phyloP scores from a whole-genome alignment of 2,113 vertebrate genomes.

The Brachypodius melanocephalos region DNA sequence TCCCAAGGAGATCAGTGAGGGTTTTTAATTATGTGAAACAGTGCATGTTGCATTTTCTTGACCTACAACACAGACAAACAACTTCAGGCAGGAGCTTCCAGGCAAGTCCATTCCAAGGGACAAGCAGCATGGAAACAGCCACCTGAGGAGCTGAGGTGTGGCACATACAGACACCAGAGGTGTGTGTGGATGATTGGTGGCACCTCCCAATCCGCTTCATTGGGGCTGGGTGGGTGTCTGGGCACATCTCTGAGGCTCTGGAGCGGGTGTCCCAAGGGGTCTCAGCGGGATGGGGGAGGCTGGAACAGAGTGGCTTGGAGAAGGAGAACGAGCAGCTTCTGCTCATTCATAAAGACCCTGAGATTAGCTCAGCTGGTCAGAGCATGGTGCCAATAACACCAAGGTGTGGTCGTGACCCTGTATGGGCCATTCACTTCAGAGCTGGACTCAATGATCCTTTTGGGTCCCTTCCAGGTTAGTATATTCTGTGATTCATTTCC shows the following conservation, averaged over 20 bases:
- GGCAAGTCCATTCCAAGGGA: not conserved
- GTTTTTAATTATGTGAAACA: not conserved
- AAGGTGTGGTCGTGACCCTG: not conserved
- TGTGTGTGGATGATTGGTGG: not conserved
- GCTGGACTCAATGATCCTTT: rapidly evolving
- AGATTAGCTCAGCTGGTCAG: not conserved
- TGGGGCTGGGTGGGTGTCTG: not conserved
- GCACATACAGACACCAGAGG: not conserved
- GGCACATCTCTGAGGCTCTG: not conserved
- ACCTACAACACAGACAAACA: not conserved
- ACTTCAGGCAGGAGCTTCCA: not conserved
- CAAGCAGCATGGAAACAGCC: not conserved
- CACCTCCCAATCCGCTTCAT: not conserved
- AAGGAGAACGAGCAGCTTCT: not conserved
- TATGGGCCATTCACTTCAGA: not conserved
- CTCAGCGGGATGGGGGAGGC: rapidly evolving
- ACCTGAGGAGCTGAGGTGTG: not conserved
- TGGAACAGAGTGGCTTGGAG: not conserved
- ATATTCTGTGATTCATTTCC: not conserved
- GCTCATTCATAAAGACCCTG: not conserved
- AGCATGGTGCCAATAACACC: not conserved
- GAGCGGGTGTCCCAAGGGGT: rapidly evolving
- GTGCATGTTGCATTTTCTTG: not conserved
- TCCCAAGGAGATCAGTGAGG: not conserved
- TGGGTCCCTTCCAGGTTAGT: not conserved